Evolutionary conservation across 2,888 invertebrate genomes (phyloP), one percentile per base, ranked within the genome.

Genomic region (Pseudococcus longispinus): DNA sequence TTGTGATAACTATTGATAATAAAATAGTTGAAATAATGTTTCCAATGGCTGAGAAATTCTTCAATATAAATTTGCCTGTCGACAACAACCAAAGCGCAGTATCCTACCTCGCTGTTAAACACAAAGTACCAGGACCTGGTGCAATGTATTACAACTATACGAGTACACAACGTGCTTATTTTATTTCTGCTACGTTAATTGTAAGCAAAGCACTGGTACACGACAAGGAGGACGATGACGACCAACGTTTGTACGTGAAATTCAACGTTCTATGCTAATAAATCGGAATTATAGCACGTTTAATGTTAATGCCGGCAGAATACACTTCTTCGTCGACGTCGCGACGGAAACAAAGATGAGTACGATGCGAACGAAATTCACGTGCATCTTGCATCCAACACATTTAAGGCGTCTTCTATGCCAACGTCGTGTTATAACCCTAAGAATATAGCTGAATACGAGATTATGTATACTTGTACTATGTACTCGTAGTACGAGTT

Each of bases 181-280:
- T 42, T 77, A 77, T 74, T 74, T 74, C 74, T 74, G 13, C 42
- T 77, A 42, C 77, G 42, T 37, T 77, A 77, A 77, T 77, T 77
- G 77, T 77, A 77, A 77, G 77, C 77, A 18, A 42, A 77, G 77
- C 77, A 29, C 20, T 8, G 20, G 5, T 6, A 60, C 60, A 23
- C 3, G 51, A 20, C 23, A 3, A 23, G 20, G 20, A 60, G 20
- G 20, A 20, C 6, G 60, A 51, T 13, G 51, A 51, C 18, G 51
- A 51, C 51, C 0, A 74, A 37, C 74, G 18, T 74, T 65, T 60
- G 60, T 20, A 32, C 74, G 74, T 15, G 77, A 77, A 77, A 77
- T 77, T 77, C 20, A 77, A 77, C 77, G 77, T 77, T 77, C 77
- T 77, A 42, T 42, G 77, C 42, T 77, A 77, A 77, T 77, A 77